phyloP scores from a whole-genome alignment of 2,888 invertebrate species.

The Hirtodrosophila cameraria region DNA sequence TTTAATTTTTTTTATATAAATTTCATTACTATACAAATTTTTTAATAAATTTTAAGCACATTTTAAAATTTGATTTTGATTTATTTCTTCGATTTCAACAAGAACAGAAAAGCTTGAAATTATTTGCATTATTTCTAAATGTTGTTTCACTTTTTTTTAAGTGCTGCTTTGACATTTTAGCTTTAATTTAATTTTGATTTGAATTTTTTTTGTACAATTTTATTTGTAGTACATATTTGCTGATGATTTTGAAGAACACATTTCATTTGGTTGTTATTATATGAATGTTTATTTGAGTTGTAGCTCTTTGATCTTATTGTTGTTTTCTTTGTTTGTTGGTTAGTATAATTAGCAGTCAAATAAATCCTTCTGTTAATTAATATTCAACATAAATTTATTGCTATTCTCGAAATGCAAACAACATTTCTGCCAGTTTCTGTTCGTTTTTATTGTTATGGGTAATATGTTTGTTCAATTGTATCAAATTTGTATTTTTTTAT shows the following conservation, averaged over 20 bases:
- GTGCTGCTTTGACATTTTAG: too few species aligned
- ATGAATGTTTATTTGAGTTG: background rate
- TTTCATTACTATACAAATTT: too few species aligned
- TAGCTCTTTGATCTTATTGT: conserved; percentile 1
- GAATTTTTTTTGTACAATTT: background rate
- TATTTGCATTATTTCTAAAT: too few species aligned
- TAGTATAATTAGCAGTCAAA: conserved; percentile 25
- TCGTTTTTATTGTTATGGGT: conserved; percentile 26
- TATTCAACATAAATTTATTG: conserved; percentile 16
- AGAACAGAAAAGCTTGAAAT: too few species aligned
- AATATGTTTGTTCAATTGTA: background rate
- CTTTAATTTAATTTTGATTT: background rate
- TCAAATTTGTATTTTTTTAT: conserved; percentile 18
- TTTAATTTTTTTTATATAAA: too few species aligned
- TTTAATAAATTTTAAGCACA: too few species aligned
- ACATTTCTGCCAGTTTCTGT: conserved; percentile 10
- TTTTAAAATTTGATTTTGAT: too few species aligned
- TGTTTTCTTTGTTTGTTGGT: background rate
- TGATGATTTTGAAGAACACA: background rate
- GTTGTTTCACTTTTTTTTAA: too few species aligned
- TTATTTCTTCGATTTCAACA: too few species aligned
- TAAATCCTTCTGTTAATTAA: conserved; percentile 22
- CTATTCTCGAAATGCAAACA: background rate
- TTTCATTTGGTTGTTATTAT: background rate
- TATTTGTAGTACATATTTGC: conserved; percentile 6